Evolutionary conservation across 1,140 invertebrate genomes (phyloP), one percentile per base, ranked within the genome.

Genomic region (Drosophila watanabei): DNA sequence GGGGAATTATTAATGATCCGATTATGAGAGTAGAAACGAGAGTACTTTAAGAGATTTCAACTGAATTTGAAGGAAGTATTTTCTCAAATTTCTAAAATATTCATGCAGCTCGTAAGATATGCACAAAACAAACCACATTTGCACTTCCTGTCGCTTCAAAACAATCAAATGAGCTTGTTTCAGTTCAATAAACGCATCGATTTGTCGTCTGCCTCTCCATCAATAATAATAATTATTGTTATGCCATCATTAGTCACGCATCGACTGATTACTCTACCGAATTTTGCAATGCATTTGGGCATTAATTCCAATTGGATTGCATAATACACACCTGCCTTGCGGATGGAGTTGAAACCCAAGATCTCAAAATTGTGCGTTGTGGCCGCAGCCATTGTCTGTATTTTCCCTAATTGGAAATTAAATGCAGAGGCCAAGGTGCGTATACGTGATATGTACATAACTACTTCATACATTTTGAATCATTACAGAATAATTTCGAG

Each of bases 401-500:
- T 33, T 28, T 24, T 71, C 7, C n/a, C 28, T 69, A 63, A 71
- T 71, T 71, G 68, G 69, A 32, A 52, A 61, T 43, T 13, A 39
- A 24, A 28, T 9, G 46, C 35, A 1, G 49, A 43, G 60, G 75
- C 86, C 39, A 90, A 90, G 82, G 86, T 89, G 64, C 75, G 86
- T 90, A 80, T 89, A 73, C 51, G 51, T 72, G 45, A 88, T 80
- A 28, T 30, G 11, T 2, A 4, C 0, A 11, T 5, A 2, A 10
- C 14, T 35, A 9, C 14, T 10, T 16, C 11, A 18, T 45, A 2
- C 8, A 1, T 30, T 11, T 49, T 72, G 5, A 10, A 28, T 39
- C 24, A 32, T 18, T 43, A 1, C 51, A 86, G 86, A 82, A 59
- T 49, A 78, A 86, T 14, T 82, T 82, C 54, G 87, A 90, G 62